Percentiles rank a stretch among this genome's conserved stretches.
phyloP scores from a whole-genome alignment of 2,888 invertebrate genomes.

The Opisthograptis luteolata region DNA sequence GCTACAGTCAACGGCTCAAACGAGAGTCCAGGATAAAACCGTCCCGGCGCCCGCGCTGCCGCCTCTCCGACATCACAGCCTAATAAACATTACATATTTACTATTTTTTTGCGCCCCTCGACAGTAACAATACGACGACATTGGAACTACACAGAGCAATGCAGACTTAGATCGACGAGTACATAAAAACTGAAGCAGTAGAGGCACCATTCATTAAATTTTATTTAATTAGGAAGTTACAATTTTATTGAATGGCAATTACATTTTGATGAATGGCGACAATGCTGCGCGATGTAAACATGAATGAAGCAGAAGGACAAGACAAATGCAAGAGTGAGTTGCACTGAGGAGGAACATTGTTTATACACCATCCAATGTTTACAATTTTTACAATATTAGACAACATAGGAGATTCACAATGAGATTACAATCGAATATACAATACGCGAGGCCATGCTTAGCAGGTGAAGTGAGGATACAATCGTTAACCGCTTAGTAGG shows the following conservation, averaged over 20 bases:
- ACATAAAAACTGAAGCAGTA: constrained; percentile 16
- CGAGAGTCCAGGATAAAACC: constrained; percentile 67
- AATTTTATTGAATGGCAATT: constrained; percentile 32
- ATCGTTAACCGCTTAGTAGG: constrained; percentile 74
- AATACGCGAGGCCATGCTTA: constrained; percentile 77
- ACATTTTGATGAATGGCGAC: constrained; percentile 26
- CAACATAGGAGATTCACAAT: constrained; percentile 76
- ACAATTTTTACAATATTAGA: constrained; percentile 69
- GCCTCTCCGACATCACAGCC: constrained; percentile 52
- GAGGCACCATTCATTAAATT: constrained; percentile 27
- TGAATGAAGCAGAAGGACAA: constrained; percentile 7
- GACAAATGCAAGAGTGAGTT: constrained; percentile 28
- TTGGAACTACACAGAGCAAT: constrained; percentile 39
- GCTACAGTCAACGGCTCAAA: constrained; percentile 26
- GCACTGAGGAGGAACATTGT: constrained; percentile 49
- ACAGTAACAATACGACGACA: constrained; percentile 23
- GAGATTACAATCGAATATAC: constrained; percentile 78
- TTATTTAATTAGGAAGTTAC: constrained; percentile 31
- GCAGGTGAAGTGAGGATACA: constrained; percentile 78
- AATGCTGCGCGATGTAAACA: constrained; percentile 9
- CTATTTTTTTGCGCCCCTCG: constrained; percentile 75
- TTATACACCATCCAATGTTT: constrained; percentile 80
- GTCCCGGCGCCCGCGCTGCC: constrained; percentile 35
- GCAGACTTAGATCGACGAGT: constrained; percentile 18
- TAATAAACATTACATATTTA: constrained; percentile 64